These are phyloP conservation scores for Chrysotoxum bicinctum DNA, from an alignment of 2,888 invertebrate genomes.

Conservation along the genomic window DNA sequence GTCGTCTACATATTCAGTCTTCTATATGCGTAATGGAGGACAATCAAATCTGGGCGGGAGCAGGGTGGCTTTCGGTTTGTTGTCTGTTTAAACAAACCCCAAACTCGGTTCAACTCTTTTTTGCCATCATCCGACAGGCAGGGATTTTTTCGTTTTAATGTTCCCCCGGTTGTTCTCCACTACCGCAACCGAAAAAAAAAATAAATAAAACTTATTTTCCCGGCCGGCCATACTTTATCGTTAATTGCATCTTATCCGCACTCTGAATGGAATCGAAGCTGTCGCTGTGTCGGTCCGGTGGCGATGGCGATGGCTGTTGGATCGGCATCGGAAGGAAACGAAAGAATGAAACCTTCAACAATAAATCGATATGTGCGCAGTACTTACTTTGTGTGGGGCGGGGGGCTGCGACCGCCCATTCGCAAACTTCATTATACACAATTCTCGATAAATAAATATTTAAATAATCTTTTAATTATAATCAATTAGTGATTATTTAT, in stretches of 20 bases:
- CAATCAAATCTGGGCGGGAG: slow-evolving; percentile 11
- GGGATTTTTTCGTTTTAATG: background rate
- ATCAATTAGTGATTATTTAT: slow-evolving; percentile 70
- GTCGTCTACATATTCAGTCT: slow-evolving; percentile 43
- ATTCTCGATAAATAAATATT: slow-evolving; percentile 55
- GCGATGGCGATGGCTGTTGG: background rate
- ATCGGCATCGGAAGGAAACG: background rate
- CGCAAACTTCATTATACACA: slow-evolving; percentile 5
- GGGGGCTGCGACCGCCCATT: slow-evolving; percentile 10
- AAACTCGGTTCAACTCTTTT: slow-evolving; percentile 13
- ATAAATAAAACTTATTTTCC: slow-evolving; percentile 47
- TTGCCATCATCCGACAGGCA: background rate
- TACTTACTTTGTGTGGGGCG: background rate
- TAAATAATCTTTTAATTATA: slow-evolving; percentile 68
- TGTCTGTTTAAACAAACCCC: slow-evolving; percentile 41
- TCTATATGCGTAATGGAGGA: slow-evolving; percentile 49
- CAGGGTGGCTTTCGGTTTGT: background rate
- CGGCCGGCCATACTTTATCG: slow-evolving; percentile 51
- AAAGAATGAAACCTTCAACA: slow-evolving; percentile 29
- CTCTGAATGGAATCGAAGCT: slow-evolving; percentile 1
- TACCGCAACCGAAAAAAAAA: background rate
- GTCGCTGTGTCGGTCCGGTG: background rate
- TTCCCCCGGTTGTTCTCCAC: slow-evolving; percentile 3
- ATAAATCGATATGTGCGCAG: slow-evolving; percentile 56
- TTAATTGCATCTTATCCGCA: slow-evolving; percentile 63